Conservation (phyloP, 2,888 invertebrate genomes). For the Parthenolecanium corni region DNA sequence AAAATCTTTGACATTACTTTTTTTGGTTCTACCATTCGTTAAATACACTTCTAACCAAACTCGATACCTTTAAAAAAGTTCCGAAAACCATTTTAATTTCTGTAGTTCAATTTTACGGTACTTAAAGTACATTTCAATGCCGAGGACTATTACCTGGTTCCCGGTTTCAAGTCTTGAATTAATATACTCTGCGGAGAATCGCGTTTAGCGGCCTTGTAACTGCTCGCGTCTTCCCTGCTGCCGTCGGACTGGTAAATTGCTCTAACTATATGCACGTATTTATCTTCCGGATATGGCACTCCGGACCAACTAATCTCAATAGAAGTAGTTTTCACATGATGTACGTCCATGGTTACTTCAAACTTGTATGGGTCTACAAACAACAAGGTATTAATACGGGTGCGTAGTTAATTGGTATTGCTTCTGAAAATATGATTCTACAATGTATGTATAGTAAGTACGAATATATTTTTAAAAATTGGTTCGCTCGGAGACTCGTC, state of each 20-base stretch:
- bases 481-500: too few relatives aligned
- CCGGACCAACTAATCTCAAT: constrained; percentile 73
- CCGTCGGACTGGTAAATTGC: constrained; percentile 68
- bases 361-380: constrained; percentile 66
- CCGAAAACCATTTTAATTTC: too few relatives aligned
- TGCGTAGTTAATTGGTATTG: not conserved
- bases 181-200: constrained; percentile 56
- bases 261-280: constrained; percentile 78
- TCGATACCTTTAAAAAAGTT: constrained; percentile 50
- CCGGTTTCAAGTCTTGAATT: constrained; percentile 59
- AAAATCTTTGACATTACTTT: constrained; percentile 79
- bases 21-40: constrained; percentile 79
- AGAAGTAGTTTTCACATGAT: constrained; percentile 60
- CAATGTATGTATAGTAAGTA: not conserved
- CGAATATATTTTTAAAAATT: not conserved
- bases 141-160: constrained; percentile 43
- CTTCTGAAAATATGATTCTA: not conserved
- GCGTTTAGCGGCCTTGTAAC: constrained; percentile 62
- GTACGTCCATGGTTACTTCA: constrained; percentile 62
- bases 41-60: constrained; percentile 82
- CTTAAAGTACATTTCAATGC: not conserved
- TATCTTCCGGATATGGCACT: constrained; percentile 76
- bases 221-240: constrained; percentile 58
- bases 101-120: not conserved
- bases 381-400: not conserved